Evolutionary conservation across 2,888 invertebrate species (phyloP), one percentile per base, ranked within the genome.

Genomic region (Argyresthia albistria): DNA sequence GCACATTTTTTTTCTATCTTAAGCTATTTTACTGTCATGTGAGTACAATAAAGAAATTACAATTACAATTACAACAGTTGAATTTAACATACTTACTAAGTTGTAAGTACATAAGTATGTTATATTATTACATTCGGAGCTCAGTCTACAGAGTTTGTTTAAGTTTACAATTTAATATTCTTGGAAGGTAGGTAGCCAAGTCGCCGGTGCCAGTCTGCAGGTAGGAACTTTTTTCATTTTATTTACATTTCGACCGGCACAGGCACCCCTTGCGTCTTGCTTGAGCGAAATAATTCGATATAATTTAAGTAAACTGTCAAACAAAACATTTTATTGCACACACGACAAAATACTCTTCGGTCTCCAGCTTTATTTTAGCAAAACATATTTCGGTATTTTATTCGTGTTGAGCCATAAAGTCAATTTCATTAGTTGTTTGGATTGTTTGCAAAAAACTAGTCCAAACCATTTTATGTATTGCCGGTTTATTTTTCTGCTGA

Each of bases 81-180:
- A n/a, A n/a, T n/a, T n/a, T n/a, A n/a, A n/a, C n/a, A n/a, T n/a
- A n/a, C n/a, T n/a, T 25, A 25, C 25, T 4, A 25, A 25, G 25
- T 25, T 25, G 25, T 25, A 25, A 25, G 25, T 6, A 25, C 6
- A 6, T 25, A 25, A 25, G 25, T 6, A 25, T 25, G 25, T 25
- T 2, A 25, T 4, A 25, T 25, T 2, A 2, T 25, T 25, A 25
- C 2, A 25, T 25, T n/a, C n/a, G n/a, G n/a, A n/a, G n/a, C n/a
- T n/a, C n/a, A n/a, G 25, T 25, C 76, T 69, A 60, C 60, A 61
- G 59, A 60, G 58, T 63, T 64, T 81, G 66, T 81, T 80, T 80
- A 73, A 70, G 65, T 80, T 69, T 78, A 25, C 74, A 79, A 82
- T 80, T 76, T 75, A 69, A 76, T 71, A 65, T 83, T 84, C 83